Evolutionary conservation across 2,113 vertebrate genomes (phyloP).

Genomic region (Cyprinodon brontotheroides): DNA sequence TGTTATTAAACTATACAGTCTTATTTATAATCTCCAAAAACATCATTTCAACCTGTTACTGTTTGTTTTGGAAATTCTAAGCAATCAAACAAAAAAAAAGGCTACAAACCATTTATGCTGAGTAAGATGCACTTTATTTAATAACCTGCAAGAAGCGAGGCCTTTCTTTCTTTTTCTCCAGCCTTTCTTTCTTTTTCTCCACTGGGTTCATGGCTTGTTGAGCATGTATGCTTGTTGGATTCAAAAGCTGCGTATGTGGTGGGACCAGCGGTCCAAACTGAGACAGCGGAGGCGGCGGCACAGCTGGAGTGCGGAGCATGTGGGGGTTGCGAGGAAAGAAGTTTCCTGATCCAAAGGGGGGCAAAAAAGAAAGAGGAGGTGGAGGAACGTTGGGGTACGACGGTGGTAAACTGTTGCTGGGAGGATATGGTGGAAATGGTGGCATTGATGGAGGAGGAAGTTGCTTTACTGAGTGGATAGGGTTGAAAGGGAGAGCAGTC

Average conservation of each 20-base stretch:
- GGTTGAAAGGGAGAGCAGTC: constrained; percentile 3
- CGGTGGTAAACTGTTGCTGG: constrained; percentile 10
- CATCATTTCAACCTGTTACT: neutral
- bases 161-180: constrained; percentile 23
- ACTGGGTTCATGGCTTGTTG: constrained; percentile 1
- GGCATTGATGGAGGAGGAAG: neutral
- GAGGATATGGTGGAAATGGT: constrained; percentile 17
- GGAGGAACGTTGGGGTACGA: constrained; percentile 19
- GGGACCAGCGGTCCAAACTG: constrained; percentile 23
- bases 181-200: constrained; percentile 3
- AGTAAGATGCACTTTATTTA: neutral
- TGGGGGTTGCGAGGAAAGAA: constrained; percentile 32
- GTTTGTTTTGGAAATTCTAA: neutral
- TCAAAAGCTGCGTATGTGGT: neutral
- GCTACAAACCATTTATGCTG: neutral
- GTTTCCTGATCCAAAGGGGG: constrained; percentile 1
- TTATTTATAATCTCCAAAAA: neutral
- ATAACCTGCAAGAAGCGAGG: constrained; percentile 66
- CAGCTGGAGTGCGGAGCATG: neutral
- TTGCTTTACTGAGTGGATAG: neutral
- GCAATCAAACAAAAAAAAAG: neutral
- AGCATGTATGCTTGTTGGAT: neutral
- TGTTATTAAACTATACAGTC: neutral
- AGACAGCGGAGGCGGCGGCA: neutral
- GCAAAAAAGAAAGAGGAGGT: constrained; percentile 3